These are phyloP conservation scores for Xyrauchen texanus DNA, from an alignment of 2,113 vertebrate species.

Conservation along the genomic window DNA sequence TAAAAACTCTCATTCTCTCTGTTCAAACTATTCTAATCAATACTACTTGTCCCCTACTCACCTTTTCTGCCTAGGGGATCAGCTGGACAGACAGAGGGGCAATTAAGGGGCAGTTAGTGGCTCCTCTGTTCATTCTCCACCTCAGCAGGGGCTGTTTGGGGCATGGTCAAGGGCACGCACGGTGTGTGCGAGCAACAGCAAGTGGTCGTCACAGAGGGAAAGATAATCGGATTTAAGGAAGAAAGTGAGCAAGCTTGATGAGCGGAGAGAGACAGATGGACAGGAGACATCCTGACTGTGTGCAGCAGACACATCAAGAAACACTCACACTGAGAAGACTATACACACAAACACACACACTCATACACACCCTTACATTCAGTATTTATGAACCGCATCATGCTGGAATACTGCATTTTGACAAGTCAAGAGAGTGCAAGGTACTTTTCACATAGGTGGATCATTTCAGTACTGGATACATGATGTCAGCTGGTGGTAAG, in stretches of 20 bases:
- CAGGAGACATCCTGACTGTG: constrained; percentile 67
- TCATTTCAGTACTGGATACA: not conserved
- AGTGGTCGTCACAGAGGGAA: constrained; percentile 66
- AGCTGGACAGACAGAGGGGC: constrained; percentile 71
- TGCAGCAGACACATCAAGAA: constrained; percentile 59
- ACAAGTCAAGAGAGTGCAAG: not conserved
- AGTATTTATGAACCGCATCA: constrained; percentile 60
- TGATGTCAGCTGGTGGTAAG: not conserved
- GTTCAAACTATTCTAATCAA: no score
- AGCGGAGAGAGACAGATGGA: constrained; percentile 70
- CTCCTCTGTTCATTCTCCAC: constrained; percentile 55
- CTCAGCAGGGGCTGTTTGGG: constrained; percentile 43
- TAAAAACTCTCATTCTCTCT: no score
- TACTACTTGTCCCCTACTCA: no score
- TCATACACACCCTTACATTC: constrained; percentile 41
- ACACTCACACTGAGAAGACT: constrained; percentile 48
- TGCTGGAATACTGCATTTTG: constrained; percentile 12
- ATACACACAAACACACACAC: constrained; percentile 5
- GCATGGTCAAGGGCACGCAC: constrained; percentile 33
- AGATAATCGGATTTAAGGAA: constrained; percentile 76
- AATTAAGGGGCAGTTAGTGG: constrained; percentile 62
- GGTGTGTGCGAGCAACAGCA: constrained; percentile 46
- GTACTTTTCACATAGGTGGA: constrained; percentile 12
- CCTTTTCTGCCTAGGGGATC: constrained; percentile 63
- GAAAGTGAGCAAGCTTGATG: constrained; percentile 48